These are phyloP conservation scores for Hydrozoanthus gracilis DNA, from an alignment of 92 coral and sea anemone species.

Conservation along the genomic window DNA sequence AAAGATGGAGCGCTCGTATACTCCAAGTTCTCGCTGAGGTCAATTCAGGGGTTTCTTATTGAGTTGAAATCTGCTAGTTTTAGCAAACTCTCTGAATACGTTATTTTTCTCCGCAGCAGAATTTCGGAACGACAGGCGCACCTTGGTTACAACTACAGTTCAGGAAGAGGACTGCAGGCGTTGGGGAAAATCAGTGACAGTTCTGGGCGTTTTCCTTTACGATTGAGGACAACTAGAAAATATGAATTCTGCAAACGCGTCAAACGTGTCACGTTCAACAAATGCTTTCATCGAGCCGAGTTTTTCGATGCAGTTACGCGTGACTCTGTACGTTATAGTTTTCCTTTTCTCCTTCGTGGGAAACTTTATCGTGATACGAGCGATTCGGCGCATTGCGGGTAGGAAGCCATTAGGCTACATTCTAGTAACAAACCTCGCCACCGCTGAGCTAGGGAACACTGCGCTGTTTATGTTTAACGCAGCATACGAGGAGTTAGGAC, in stretches of 20 bases:
- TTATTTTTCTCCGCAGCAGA: no score
- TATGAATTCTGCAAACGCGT: slow-evolving; percentile 12
- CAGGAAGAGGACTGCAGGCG: no score
- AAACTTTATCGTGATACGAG: slow-evolving; percentile 26
- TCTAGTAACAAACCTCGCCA: slow-evolving; percentile 37
- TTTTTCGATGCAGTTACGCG: slow-evolving; percentile 12
- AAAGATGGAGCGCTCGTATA: no score
- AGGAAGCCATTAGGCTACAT: slow-evolving; percentile 38
- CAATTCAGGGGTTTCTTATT: no score
- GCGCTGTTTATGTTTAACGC: not conserved
- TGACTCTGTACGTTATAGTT: slow-evolving; percentile 1
- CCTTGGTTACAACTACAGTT: no score
- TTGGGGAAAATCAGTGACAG: no score
- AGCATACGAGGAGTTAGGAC: slow-evolving; percentile 28
- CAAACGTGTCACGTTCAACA: not conserved
- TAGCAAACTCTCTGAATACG: no score
- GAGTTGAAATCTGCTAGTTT: no score
- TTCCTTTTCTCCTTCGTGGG: slow-evolving; percentile 32
- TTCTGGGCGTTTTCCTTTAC: no score
- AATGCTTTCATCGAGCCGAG: not conserved
- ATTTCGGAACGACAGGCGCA: no score
- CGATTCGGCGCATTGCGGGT: slow-evolving; percentile 18
- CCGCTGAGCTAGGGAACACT: slow-evolving; percentile 42
- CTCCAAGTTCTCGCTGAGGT: no score
- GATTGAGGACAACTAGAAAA: not conserved